phyloP scores from a whole-genome alignment of 2,797 vertebrate genomes.

The Coendou prehensilis region DNA sequence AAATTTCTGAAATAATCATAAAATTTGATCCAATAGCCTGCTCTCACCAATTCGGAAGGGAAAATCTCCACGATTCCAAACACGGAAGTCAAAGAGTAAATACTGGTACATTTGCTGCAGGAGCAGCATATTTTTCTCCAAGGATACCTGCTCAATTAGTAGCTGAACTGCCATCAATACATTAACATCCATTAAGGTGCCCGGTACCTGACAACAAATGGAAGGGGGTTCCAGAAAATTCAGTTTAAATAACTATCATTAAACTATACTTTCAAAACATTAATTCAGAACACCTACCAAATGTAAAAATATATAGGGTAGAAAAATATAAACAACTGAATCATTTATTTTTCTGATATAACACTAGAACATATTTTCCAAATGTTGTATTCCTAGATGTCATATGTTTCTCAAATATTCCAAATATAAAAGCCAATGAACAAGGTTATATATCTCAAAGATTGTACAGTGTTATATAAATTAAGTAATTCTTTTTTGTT shows the following conservation, averaged over 20 bases:
- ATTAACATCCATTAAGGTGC: conserved; percentile 95
- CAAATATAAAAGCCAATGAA: conserved; percentile 48
- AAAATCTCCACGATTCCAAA: conserved; percentile 99
- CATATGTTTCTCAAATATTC: conserved; percentile 26
- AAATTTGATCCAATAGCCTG: conserved; percentile 25
- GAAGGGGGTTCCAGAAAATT: conserved; percentile 53
- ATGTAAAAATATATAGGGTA: conserved; percentile 20
- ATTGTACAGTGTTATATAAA: background rate
- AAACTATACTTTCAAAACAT: conserved; percentile 39
- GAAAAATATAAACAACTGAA: conserved; percentile 61
- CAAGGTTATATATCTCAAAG: background rate
- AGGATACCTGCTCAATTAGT: conserved; percentile 95
- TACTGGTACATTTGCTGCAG: conserved; percentile 96
- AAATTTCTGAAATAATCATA: conserved; percentile 67
- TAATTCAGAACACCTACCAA: conserved; percentile 52
- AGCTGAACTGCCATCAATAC: conserved; percentile 96
- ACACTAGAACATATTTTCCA: conserved; percentile 21
- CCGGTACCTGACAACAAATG: conserved; percentile 91
- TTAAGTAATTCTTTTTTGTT: background rate
- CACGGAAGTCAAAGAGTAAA: conserved; percentile 97
- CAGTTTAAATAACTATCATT: conserved; percentile 43
- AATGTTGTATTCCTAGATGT: conserved; percentile 34
- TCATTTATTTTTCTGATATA: conserved; percentile 47
- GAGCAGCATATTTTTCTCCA: conserved; percentile 95
- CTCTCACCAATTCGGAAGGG: conserved; percentile 96